These are phyloP conservation scores for Gonioctena quinquepunctata DNA, from an alignment of 1,140 invertebrate species.

Conservation along the genomic window DNA sequence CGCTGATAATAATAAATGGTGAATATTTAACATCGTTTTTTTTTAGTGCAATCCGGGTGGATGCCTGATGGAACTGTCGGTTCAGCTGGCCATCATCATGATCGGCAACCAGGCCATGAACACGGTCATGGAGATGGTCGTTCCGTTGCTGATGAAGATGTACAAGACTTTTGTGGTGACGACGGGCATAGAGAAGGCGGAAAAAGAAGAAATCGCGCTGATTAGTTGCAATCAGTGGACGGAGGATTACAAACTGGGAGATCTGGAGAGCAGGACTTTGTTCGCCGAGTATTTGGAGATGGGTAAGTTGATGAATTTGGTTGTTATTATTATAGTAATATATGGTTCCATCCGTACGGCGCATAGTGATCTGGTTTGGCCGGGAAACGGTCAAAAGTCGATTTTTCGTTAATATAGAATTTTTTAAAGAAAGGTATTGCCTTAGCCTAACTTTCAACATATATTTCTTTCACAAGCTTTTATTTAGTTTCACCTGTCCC, in stretches of 20 bases:
- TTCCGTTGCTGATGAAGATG: constrained; percentile 64
- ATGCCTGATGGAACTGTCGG: constrained; percentile 80
- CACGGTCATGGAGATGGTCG: constrained; percentile 74
- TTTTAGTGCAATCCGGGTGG: constrained; percentile 76
- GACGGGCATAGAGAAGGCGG: constrained; percentile 39
- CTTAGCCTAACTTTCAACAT: no score
- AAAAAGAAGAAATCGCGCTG: constrained; percentile 37
- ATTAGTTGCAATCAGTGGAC: constrained; percentile 69
- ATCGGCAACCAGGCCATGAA: constrained; percentile 83
- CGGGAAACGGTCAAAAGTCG: no score
- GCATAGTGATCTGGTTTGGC: no score
- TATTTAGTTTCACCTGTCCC: no score
- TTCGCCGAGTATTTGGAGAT: constrained; percentile 89
- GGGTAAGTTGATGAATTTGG: constrained; percentile 67
- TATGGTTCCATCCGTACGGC: no score
- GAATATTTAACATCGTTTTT: neutral
- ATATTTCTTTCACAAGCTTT: no score
- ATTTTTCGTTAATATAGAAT: no score
- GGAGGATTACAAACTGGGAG: constrained; percentile 75
- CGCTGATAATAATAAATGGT: neutral
- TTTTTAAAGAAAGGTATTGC: no score
- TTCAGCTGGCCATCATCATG: constrained; percentile 85
- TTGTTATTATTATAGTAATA: no score
- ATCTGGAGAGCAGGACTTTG: constrained; percentile 68
- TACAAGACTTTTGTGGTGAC: constrained; percentile 48